phyloP scores from a whole-genome alignment of 2,113 vertebrate genomes.

The Dinomys branickii region DNA sequence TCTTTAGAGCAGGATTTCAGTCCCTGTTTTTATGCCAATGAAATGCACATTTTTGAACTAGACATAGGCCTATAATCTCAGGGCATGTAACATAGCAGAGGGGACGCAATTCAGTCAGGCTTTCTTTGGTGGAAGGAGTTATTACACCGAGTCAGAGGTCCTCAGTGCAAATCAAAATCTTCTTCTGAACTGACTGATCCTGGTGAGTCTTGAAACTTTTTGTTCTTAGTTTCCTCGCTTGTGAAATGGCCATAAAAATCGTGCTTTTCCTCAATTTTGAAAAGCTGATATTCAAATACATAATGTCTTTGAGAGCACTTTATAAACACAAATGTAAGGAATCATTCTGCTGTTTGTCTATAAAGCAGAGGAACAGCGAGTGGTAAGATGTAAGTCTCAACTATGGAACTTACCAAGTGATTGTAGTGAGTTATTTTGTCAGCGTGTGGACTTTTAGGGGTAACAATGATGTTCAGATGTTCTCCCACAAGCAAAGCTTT shows the following conservation, averaged over 20 bases:
- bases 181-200: background rate
- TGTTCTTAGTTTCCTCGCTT: background rate
- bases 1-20: background rate
- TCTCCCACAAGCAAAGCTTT: slow-evolving; percentile 84
- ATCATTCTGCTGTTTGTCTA: background rate
- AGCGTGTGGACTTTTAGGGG: slow-evolving; percentile 86
- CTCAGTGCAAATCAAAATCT: background rate
- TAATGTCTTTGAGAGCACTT: background rate
- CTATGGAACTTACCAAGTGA: slow-evolving; percentile 90
- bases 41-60: background rate
- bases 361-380: background rate
- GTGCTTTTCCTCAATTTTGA: background rate
- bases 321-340: background rate
- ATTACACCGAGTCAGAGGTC: background rate
- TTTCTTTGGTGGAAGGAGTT: background rate
- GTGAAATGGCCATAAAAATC: slow-evolving; percentile 1
- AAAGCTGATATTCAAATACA: background rate
- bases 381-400: background rate
- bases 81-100: background rate
- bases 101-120: background rate
- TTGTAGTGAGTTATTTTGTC: slow-evolving; percentile 89
- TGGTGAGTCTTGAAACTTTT: background rate
- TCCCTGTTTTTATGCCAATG: background rate
- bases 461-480: slow-evolving; percentile 85
- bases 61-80: background rate